Conservation (phyloP, 2,113 vertebrate species). For the Opisthocomus hoazin region DNA sequence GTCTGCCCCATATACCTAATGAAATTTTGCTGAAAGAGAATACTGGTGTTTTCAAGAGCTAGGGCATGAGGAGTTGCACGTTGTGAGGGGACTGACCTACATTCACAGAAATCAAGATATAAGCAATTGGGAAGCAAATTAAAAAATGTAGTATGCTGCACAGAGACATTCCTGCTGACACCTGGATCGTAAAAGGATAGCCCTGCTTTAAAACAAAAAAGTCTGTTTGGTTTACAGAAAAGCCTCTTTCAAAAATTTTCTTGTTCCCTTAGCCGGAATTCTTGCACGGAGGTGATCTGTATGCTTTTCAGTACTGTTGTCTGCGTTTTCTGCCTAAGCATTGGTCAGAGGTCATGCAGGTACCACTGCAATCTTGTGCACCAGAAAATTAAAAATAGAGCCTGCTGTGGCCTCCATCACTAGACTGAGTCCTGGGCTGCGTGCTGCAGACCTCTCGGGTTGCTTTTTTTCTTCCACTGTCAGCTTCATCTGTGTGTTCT, state of each 20-base stretch:
- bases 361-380: background rate
- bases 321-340: background rate
- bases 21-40: background rate
- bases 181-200: background rate
- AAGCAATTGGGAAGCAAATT: background rate
- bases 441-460: no score
- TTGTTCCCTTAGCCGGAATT: background rate
- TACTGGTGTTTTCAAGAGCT: background rate
- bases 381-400: background rate
- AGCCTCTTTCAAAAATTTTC: background rate
- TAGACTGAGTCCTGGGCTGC: background rate
- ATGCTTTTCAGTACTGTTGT: background rate
- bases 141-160: background rate
- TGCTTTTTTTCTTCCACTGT: accelerated
- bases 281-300: background rate
- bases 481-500: background rate
- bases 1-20: background rate
- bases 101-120: background rate
- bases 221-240: background rate
- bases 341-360: background rate
- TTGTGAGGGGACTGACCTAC: background rate
- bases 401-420: background rate
- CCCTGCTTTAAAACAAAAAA: background rate
- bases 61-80: background rate
- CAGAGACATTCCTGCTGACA: background rate